A percentile compares a stretch with the other conserved stretches of the same genome.
Evolutionary conservation across 2,888 invertebrate genomes (phyloP).

Genomic region (Lepidochitona cinerea): DNA sequence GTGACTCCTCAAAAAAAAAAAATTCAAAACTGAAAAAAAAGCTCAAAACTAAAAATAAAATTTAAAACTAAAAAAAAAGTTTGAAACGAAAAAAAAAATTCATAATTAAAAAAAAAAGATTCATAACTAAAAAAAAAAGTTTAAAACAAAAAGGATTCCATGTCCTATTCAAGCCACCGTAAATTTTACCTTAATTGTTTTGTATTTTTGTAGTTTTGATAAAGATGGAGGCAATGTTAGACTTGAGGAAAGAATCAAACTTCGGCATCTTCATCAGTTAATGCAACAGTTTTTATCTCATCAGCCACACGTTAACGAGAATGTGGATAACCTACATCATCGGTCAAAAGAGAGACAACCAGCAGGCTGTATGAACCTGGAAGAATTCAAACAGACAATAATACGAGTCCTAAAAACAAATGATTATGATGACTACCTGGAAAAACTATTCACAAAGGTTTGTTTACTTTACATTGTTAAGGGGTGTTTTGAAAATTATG

Average conservation of each 20-base stretch:
- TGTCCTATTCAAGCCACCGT: too few species aligned
- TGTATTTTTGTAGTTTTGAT: conserved; percentile 50
- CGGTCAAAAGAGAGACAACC: background rate
- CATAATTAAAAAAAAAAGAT: too few species aligned
- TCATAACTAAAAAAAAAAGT: too few species aligned
- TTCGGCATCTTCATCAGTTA: conserved; percentile 66
- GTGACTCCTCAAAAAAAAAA: too few species aligned
- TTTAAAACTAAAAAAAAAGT: too few species aligned
- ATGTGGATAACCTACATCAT: background rate
- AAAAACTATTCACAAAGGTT: conserved; percentile 68
- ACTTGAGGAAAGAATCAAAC: conserved; percentile 66
- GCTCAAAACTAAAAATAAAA: too few species aligned
- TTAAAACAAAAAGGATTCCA: too few species aligned
- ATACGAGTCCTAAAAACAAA: conserved; percentile 60
- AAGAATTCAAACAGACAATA: conserved; percentile 67
- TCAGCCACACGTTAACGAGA: conserved; percentile 34
- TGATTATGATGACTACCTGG: conserved; percentile 66
- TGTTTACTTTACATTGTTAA: background rate
- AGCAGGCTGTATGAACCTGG: conserved; percentile 63
- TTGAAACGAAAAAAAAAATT: too few species aligned
- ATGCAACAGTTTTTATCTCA: conserved; percentile 61
- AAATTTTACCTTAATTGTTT: too few species aligned
- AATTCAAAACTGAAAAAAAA: too few species aligned
- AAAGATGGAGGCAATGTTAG: conserved; percentile 57
- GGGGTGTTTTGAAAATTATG: too few species aligned